phyloP scores from a whole-genome alignment of 2,888 invertebrate genomes.

The Melipona beecheii region DNA sequence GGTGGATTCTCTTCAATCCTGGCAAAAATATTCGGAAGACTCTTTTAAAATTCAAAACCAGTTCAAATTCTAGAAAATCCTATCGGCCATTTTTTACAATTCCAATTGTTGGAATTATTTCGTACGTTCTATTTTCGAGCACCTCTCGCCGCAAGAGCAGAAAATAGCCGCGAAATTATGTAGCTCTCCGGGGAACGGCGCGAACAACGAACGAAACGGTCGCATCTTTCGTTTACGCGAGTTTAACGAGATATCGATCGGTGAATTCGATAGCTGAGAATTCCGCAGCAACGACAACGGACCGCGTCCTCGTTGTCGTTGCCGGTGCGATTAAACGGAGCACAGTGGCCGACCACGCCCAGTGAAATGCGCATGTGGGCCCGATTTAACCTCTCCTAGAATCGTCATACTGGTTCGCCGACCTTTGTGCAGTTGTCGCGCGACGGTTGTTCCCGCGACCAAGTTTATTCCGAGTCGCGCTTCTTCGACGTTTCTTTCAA shows the following conservation, averaged over 20 bases:
- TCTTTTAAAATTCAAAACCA: too few relatives aligned
- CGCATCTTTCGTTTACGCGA: background rate
- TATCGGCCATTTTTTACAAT: too few relatives aligned
- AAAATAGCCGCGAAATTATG: conserved; percentile 20
- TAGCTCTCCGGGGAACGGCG: conserved; percentile 16
- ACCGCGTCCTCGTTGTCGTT: conserved; percentile 37
- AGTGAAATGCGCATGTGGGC: conserved; percentile 64
- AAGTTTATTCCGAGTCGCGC: conserved; percentile 15
- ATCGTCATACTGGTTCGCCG: conserved; percentile 41
- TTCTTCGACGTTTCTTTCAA: background rate
- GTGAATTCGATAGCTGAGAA: conserved; percentile 54
- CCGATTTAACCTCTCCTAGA: conserved; percentile 54
- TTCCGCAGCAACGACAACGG: conserved; percentile 32
- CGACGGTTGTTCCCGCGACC: conserved; percentile 22
- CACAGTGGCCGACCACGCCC: conserved; percentile 59
- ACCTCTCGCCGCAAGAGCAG: too few relatives aligned
- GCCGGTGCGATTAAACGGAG: conserved; percentile 60
- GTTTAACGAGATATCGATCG: conserved; percentile 51
- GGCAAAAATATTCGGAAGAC: too few relatives aligned
- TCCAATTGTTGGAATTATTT: too few relatives aligned
- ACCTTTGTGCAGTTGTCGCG: conserved; percentile 21
- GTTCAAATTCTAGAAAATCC: too few relatives aligned
- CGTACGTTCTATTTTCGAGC: too few relatives aligned
- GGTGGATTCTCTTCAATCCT: too few relatives aligned
- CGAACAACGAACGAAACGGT: background rate